Evolutionary conservation across 2,113 vertebrate species (phyloP).

Genomic region (Caranx ignobilis): DNA sequence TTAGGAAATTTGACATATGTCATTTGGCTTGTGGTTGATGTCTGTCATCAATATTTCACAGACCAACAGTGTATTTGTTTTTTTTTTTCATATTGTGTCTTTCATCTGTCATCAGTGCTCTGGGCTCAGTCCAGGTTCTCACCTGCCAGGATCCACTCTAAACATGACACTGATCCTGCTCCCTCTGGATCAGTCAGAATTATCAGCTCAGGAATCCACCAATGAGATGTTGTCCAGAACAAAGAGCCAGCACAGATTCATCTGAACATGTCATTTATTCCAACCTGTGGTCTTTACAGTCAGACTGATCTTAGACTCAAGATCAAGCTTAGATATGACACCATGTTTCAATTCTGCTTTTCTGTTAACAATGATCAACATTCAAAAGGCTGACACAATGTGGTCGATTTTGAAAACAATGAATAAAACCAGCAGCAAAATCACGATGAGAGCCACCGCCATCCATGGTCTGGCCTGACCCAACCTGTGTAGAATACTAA

Average conservation of each 20-base stretch:
- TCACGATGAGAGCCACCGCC: background rate
- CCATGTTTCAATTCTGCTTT: too few species aligned
- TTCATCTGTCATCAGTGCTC: background rate
- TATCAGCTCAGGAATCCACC: conserved; percentile 5
- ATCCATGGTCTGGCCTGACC: background rate
- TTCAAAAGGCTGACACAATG: too few species aligned
- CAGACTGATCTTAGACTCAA: too few species aligned
- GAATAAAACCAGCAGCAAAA: too few species aligned
- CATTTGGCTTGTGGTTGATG: too few species aligned
- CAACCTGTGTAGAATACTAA: background rate
- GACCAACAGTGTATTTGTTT: background rate
- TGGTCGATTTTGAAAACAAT: too few species aligned
- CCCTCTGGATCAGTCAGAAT: background rate
- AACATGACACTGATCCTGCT: conserved; percentile 12
- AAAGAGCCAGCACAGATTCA: background rate
- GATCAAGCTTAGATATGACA: too few species aligned
- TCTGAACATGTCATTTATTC: too few species aligned
- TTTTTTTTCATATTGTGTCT: background rate
- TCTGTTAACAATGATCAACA: too few species aligned
- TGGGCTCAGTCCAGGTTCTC: conserved; percentile 14
- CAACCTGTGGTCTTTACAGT: too few species aligned
- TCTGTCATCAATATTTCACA: background rate
- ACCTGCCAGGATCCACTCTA: conserved; percentile 12
- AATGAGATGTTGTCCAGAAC: background rate
- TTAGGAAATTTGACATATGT: too few species aligned